These are phyloP conservation scores for Phlogophora meticulosa DNA, from an alignment of 2,888 invertebrate species.

Conservation along the genomic window DNA sequence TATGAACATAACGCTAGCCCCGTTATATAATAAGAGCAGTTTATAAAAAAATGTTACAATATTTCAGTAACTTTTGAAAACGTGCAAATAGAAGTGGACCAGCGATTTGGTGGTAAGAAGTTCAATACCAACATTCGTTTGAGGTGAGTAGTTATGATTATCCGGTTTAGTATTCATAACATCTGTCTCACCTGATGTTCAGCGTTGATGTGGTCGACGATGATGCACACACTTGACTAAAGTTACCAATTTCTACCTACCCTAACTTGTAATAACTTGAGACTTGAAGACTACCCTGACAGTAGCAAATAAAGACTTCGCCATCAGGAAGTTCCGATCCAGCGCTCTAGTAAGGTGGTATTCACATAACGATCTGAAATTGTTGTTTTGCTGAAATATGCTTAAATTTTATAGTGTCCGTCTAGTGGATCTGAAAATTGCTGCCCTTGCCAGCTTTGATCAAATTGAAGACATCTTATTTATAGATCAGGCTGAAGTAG, in stretches of 20 bases:
- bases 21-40: too few relatives aligned
- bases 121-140: constrained; percentile 1
- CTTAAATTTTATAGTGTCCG: constrained; percentile 4
- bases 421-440: background rate
- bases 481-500: constrained; percentile 24
- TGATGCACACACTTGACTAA: too few relatives aligned
- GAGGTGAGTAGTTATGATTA: constrained; percentile 2
- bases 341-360: too few relatives aligned
- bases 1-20: too few relatives aligned
- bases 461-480: background rate
- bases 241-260: too few relatives aligned
- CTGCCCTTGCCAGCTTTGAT: constrained; percentile 2
- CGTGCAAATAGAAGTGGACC: constrained; percentile 1
- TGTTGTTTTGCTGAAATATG: background rate
- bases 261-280: too few relatives aligned
- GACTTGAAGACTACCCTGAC: too few relatives aligned
- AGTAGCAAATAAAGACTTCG: too few relatives aligned
- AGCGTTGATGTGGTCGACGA: too few relatives aligned
- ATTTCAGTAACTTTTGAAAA: constrained; percentile 27
- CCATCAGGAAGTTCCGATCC: too few relatives aligned
- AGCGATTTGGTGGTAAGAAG: background rate
- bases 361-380: too few relatives aligned
- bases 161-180: background rate
- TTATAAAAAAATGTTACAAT: background rate
- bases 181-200: background rate